Conservation (phyloP, 2,888 invertebrate species). For the Dolichomitus sp. region DNA sequence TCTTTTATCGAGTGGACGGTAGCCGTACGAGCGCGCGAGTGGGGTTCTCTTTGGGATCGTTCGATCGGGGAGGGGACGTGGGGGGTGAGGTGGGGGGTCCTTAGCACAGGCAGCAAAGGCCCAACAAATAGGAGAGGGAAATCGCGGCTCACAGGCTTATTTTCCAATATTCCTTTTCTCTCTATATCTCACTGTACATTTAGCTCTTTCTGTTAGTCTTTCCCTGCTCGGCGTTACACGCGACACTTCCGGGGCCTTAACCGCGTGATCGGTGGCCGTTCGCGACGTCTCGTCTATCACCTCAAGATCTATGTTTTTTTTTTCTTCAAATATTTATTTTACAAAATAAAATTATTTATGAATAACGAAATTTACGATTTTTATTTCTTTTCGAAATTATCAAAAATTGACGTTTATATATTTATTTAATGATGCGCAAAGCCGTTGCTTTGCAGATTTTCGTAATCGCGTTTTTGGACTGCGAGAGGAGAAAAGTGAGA, state of each 20-base stretch:
- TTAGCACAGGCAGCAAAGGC: conserved; percentile 6
- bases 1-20: conserved; percentile 65
- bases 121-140: conserved; percentile 18
- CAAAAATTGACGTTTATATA: background rate
- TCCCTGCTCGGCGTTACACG: conserved; percentile 27
- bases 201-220: conserved; percentile 26
- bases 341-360: background rate
- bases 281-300: conserved; percentile 24
- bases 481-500: conserved; percentile 32
- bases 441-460: background rate
- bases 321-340: background rate
- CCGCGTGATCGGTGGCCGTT: background rate
- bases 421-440: background rate
- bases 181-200: conserved; percentile 33
- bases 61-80: conserved; percentile 45
- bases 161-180: conserved; percentile 37
- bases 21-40: conserved; percentile 52
- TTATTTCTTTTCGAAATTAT: background rate
- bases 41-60: conserved; percentile 45
- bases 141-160: conserved; percentile 26
- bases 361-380: no score
- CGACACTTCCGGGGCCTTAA: conserved; percentile 56
- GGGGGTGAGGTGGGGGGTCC: conserved; percentile 39
- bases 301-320: background rate
- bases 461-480: background rate